These are phyloP conservation scores for Habroteleia sp. DNA, from an alignment of 2,888 invertebrate genomes.

Conservation along the genomic window DNA sequence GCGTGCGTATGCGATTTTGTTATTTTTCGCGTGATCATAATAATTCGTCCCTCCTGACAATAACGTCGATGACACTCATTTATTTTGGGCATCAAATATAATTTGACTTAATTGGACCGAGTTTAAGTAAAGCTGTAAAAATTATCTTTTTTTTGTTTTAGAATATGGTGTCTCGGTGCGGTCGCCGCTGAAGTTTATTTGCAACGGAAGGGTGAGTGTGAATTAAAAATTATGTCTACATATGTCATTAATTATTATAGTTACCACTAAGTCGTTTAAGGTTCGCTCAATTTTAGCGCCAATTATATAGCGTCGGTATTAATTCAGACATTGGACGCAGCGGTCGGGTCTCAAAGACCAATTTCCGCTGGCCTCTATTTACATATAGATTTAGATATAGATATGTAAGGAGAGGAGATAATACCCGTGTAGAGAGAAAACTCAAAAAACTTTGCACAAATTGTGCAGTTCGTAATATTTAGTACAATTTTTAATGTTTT, in stretches of 20 bases:
- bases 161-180: constrained; percentile 39
- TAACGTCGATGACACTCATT: constrained; percentile 48
- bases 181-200: constrained; percentile 41
- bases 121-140: too few species aligned
- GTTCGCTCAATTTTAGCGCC: constrained; percentile 62
- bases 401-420: constrained; percentile 75
- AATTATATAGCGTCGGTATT: constrained; percentile 61
- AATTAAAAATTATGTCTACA: constrained; percentile 10
- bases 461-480: too few species aligned
- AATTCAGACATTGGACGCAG: constrained; percentile 63
- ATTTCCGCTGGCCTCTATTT: constrained; percentile 79
- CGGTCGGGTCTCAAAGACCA: constrained; percentile 77
- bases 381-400: constrained; percentile 78
- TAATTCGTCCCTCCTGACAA: constrained; percentile 41
- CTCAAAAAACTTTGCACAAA: constrained; percentile 41
- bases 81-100: constrained; percentile 24
- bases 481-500: too few species aligned
- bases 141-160: constrained; percentile 50
- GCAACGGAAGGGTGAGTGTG: constrained; percentile 48
- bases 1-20: constrained; percentile 36
- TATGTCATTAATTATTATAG: constrained; percentile 26
- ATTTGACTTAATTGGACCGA: constrained; percentile 14
- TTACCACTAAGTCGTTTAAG: constrained; percentile 37
- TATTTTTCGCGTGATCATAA: constrained; percentile 25
- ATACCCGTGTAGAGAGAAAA: constrained; percentile 67